Conservation (phyloP, 2,888 invertebrate genomes). For the Pseudococcus jackbeardsleyi region DNA sequence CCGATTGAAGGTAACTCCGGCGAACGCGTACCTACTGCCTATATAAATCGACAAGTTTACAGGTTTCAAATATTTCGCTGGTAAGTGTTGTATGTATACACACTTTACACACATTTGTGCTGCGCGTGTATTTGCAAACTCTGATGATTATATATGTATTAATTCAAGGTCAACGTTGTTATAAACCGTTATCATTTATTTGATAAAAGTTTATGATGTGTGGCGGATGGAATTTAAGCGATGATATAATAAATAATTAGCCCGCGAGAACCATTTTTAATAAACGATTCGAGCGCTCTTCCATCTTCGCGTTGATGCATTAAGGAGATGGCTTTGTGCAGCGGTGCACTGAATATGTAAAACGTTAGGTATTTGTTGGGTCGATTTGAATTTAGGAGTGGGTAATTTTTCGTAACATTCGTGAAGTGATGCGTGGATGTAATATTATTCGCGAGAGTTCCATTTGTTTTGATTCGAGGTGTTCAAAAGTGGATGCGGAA, state of each 20-base stretch:
- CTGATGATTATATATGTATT: slow-evolving; percentile 26
- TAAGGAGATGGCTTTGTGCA: too few relatives aligned
- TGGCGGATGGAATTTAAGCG: slow-evolving; percentile 32
- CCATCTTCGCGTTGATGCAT: not conserved
- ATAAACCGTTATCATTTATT: slow-evolving; percentile 46
- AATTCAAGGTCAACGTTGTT: slow-evolving; percentile 54
- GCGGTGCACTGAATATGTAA: too few relatives aligned
- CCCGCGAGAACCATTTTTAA: not conserved
- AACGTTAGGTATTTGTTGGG: too few relatives aligned
- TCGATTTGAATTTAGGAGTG: too few relatives aligned
- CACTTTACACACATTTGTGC: not conserved
- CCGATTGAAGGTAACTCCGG: slow-evolving; percentile 22
- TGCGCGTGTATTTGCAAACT: slow-evolving; percentile 43
- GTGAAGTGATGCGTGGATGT: too few relatives aligned
- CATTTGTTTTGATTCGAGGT: too few relatives aligned
- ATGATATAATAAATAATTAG: slow-evolving; percentile 50
- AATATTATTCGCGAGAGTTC: too few relatives aligned
- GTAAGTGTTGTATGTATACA: not conserved
- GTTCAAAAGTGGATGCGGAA: too few relatives aligned
- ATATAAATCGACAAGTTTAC: slow-evolving; percentile 25
- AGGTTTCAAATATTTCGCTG: not conserved
- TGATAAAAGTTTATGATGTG: slow-evolving; percentile 45
- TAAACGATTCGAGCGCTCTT: not conserved
- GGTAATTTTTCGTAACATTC: too few relatives aligned
- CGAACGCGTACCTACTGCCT: not conserved